Conservation (phyloP, 2,113 vertebrate species). For the Sander vitreus region DNA sequence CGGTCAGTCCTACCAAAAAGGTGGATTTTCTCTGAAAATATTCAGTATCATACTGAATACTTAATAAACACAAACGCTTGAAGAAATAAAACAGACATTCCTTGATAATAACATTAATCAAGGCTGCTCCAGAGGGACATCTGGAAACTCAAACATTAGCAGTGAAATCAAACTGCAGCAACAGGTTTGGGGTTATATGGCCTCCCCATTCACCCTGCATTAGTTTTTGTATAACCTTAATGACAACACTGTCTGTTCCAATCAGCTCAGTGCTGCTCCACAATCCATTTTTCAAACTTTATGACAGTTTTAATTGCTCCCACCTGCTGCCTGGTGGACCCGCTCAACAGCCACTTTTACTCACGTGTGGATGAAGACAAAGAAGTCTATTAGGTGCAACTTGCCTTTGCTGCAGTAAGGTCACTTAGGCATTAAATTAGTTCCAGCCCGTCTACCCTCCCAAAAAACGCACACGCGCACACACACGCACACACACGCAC, state of each 20-base stretch:
- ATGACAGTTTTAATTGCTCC: constrained; percentile 98
- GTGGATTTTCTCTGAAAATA: neutral
- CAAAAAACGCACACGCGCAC: neutral
- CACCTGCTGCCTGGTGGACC: constrained; percentile 91
- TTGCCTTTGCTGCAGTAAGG: constrained; percentile 91
- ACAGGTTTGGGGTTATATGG: constrained; percentile 76
- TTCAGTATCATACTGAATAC: constrained; percentile 26
- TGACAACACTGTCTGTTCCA: constrained; percentile 98
- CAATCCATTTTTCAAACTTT: constrained; percentile 99
- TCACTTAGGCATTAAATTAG: constrained; percentile 97
- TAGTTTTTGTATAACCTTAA: constrained; percentile 88
- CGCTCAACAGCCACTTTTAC: constrained; percentile 92
- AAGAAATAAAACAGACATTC: constrained; percentile 65
- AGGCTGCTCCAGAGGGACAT: constrained; percentile 86
- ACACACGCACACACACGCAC: neutral
- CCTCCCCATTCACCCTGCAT: constrained; percentile 50
- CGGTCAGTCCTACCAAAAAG: neutral
- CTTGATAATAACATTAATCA: constrained; percentile 85
- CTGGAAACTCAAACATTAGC: constrained; percentile 90
- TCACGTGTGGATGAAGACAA: constrained; percentile 92
- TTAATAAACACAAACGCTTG: constrained; percentile 36
- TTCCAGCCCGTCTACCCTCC: constrained; percentile 89
- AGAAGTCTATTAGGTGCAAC: constrained; percentile 92
- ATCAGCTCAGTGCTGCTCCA: constrained; percentile 91
- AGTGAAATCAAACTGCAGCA: constrained; percentile 88